Base-by-base conservation (phyloP, 2,888 invertebrate genomes). In the Mesorhabditis belari region DNA sequence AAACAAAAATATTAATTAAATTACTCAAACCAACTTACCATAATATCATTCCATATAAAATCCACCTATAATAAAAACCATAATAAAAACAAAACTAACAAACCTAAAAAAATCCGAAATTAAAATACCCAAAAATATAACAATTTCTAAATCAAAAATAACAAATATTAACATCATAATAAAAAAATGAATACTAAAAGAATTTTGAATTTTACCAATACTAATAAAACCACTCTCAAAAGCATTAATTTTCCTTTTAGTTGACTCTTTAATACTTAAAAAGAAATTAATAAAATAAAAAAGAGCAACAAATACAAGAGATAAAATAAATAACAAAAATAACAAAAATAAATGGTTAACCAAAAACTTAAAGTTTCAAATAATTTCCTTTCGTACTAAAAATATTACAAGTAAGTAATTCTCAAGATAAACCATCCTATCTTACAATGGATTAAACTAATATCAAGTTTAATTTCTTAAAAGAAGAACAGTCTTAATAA, bases 381-480 rank as follows among this genome's bases (percentile, higher is more conserved):
- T 65, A 70, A 63, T 67, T 70, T 71, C 71, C 71, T 71, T 70
- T 71, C 71, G 71, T 71, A 71, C 70, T 71, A 69, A 73, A 69
- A 62, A 67, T 57, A 54, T 62, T 67, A 61, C 61, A 54, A 55
- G 62, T 64, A 64, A 70, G 63, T 69, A 66, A 54, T 67, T 73
- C 65, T 60, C 71, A 70, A 73, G 71, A 73, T 69, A 73, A 73
- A 73, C 73, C 69, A 71, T 70, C 69, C 73, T 73, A 73, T 71
- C 71, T 71, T 67, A 66, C 73, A 64, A 71, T 71, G 73, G 69
- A 70, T 71, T 73, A 70, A 73, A 72, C 72, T 73, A 72, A 72
- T 70, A 73, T 72, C 71, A 73, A 65, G 70, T 72, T 63, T 66
- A 64, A 54, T 74, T 72, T 69, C 58, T 68, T 74, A 69, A 66